Conservation (phyloP, 2,113 vertebrate species). For the Syngnathus floridae region DNA sequence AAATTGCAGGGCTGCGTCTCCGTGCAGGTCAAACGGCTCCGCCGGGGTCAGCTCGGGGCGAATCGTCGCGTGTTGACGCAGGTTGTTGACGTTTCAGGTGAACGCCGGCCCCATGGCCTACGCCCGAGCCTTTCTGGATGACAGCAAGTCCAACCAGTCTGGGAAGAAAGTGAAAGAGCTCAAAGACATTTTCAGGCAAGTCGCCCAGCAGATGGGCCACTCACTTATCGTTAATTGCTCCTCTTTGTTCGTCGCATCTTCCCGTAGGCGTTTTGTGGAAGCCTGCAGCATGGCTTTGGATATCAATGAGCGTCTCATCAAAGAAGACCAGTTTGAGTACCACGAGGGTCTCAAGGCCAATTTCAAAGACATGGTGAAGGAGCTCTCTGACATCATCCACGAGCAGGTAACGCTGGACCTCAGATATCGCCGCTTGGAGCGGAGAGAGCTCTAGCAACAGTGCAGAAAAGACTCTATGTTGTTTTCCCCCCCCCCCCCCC, state of each 20-base stretch:
- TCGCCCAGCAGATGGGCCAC: not conserved
- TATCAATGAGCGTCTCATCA: conserved; percentile 91
- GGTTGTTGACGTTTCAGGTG: conserved; percentile 68
- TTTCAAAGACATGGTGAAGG: conserved; percentile 95
- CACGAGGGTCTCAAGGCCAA: conserved; percentile 92
- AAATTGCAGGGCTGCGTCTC: conserved; percentile 94
- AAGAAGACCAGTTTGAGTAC: conserved; percentile 95
- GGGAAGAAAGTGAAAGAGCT: conserved; percentile 91
- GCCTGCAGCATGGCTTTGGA: conserved; percentile 90
- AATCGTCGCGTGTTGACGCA: not conserved
- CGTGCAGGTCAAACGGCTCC: conserved; percentile 78
- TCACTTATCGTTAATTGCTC: no score
- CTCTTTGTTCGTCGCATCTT: not conserved
- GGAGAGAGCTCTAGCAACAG: not conserved
- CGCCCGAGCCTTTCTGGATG: conserved; percentile 90
- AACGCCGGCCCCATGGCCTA: conserved; percentile 96
- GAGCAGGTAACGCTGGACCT: conserved; percentile 75
- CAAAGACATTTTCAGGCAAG: conserved; percentile 92
- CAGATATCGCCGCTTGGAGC: no score
- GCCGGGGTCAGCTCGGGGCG: not conserved
- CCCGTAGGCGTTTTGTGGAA: conserved; percentile 82
- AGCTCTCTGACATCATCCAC: conserved; percentile 93
- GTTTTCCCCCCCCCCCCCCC: not conserved
- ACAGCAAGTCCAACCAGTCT: conserved; percentile 78
- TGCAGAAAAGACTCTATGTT: not conserved